A percentile compares a stretch with the other conserved stretches of the same genome.
Conservation (phyloP, 1,140 invertebrate species). For the Leptopilina clavipes region DNA sequence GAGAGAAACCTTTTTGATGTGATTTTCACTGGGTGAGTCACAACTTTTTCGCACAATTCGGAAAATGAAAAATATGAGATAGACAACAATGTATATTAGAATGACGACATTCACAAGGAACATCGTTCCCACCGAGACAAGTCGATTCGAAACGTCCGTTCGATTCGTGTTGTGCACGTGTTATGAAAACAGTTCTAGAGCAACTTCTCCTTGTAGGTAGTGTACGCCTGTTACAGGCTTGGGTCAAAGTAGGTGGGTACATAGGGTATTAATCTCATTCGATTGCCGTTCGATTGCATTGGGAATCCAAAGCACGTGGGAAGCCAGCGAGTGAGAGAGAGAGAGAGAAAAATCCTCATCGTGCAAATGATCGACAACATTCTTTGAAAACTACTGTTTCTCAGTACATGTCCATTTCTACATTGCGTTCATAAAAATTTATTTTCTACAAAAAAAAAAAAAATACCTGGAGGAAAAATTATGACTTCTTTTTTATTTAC, state of each 20-base stretch:
- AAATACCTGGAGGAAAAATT: no score
- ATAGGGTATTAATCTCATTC: constrained; percentile 49
- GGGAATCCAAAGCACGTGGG: constrained; percentile 47
- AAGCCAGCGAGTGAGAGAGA: constrained; percentile 8
- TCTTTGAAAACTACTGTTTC: neutral
- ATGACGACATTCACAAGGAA: constrained; percentile 42
- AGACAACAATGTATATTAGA: constrained; percentile 34
- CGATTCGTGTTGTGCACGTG: constrained; percentile 28
- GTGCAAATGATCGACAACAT: constrained; percentile 20
- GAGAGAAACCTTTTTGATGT: constrained; percentile 7
- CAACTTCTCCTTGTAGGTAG: constrained; percentile 26
- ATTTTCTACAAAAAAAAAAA: no score
- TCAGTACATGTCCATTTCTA: neutral
- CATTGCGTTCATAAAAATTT: no score
- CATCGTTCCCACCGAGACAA: constrained; percentile 36
- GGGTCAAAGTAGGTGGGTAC: constrained; percentile 47
- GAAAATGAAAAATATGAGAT: constrained; percentile 35
- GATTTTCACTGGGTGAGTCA: constrained; percentile 26
- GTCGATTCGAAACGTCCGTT: constrained; percentile 26
- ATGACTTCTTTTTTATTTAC: no score
- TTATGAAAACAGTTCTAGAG: constrained; percentile 31
- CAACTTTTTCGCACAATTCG: constrained; percentile 25
- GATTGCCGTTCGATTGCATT: constrained; percentile 54
- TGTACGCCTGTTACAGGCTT: constrained; percentile 15
- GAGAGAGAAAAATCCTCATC: neutral